Base-by-base conservation (phyloP, 2,113 vertebrate species). In the Oncorhynchus tshawytscha region DNA sequence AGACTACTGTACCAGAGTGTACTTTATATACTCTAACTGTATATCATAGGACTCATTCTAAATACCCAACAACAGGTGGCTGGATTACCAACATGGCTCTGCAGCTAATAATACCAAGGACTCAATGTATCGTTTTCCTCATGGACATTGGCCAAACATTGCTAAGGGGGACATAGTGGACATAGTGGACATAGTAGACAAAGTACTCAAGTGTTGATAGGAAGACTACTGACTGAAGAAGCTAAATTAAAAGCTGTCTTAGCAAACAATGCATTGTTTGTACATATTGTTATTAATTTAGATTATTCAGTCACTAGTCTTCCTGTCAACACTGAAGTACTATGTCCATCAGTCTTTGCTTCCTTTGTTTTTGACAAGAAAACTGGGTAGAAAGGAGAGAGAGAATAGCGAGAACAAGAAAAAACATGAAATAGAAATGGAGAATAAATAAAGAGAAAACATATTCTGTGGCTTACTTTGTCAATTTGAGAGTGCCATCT, bases 401-500 rank as follows among this genome's bases (percentile, higher is more conserved):
- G 74, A 80, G 27, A 80, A 77, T 48, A 67, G 57, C 70, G 62
- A 5, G 5, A 74, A 11, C 9, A 13, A 60, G 18, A 67, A 68
- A 68, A 7, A 60, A 79, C 80, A 68, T 72, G 77, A 82, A 72
- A 83, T 81, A 70, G 67, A 80, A 71, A 45, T 2, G 62, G 45
- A 76, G 81, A 73, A 67, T 48, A 20, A 72, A 72, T 70, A 76
- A 79, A 9, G 0, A 84, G 89, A 87, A 88, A 6, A 85, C 0
- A 88, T 84, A 85, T 88, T 85, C 82, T 84, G 74, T 81, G 78
- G 79, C 16, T 90, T 75, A 87, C 86, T 88, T 88, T 91, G 91
- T 92, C 90, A 88, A 85, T 92, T 92, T 91, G 75, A 83, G 88
- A 89, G 83, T 89, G 87, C 82, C 87, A 89, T 93, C 87, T 92